phyloP scores from a whole-genome alignment of 2,113 vertebrate species.

The Bufo bufo region DNA sequence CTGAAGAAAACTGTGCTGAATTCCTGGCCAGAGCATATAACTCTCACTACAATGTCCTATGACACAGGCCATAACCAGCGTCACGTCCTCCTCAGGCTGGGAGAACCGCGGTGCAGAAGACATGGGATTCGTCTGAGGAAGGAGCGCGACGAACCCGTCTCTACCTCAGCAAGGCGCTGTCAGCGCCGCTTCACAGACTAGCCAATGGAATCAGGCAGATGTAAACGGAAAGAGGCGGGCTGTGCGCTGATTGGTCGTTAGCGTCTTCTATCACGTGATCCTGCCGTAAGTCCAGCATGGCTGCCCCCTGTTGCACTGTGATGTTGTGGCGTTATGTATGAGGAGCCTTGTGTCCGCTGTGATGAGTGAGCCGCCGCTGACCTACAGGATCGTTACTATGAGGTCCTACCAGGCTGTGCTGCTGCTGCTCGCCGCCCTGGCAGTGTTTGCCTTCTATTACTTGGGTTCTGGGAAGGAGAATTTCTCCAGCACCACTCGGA shows the following conservation, averaged over 20 bases:
- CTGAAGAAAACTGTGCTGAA: too few species aligned
- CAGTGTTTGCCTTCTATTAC: slow-evolving; percentile 90
- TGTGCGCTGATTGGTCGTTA: neutral
- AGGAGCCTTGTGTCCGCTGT: neutral
- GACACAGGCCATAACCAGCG: too few species aligned
- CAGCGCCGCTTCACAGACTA: neutral
- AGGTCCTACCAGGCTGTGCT: slow-evolving; percentile 68
- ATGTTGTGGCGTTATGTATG: neutral
- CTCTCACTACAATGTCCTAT: too few species aligned
- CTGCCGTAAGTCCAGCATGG: slow-evolving; percentile 17
- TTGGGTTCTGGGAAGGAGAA: slow-evolving; percentile 85
- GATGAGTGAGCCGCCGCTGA: neutral
- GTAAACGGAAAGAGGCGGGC: neutral
- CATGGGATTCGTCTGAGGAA: neutral
- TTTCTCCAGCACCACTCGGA: slow-evolving; percentile 90
- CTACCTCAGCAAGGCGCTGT: neutral
- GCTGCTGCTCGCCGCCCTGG: slow-evolving; percentile 81
- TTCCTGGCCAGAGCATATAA: too few species aligned
- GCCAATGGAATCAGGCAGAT: neutral
- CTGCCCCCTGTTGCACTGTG: slow-evolving; percentile 49
- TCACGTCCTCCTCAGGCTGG: too few species aligned
- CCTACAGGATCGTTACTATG: slow-evolving; percentile 61
- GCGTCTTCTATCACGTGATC: neutral
- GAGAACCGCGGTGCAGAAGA: too few species aligned
- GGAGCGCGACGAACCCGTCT: neutral